phyloP scores from a whole-genome alignment of 2,888 invertebrate species.

The Microplitis deprimator region DNA sequence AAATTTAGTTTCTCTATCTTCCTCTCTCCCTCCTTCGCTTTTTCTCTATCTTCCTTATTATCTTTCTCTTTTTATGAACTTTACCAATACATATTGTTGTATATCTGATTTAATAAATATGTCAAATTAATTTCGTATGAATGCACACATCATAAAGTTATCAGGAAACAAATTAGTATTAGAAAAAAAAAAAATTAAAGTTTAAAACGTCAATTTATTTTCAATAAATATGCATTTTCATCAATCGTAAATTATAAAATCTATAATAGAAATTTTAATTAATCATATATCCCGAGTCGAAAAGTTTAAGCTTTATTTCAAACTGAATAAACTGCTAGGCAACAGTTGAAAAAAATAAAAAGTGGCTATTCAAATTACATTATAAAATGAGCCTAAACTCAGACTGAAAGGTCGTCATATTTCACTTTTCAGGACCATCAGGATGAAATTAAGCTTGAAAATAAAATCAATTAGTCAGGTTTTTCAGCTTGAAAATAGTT shows the following conservation, averaged over 20 bases:
- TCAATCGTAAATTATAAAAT: not conserved
- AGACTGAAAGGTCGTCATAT: too few species aligned
- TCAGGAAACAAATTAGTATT: constrained; percentile 8
- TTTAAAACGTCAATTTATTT: constrained; percentile 1
- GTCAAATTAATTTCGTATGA: constrained; percentile 22
- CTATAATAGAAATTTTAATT: too few species aligned
- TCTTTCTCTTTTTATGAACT: constrained; percentile 14
- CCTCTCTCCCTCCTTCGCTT: constrained; percentile 5
- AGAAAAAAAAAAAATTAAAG: not conserved
- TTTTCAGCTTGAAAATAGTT: too few species aligned
- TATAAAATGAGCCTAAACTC: too few species aligned
- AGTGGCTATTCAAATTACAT: too few species aligned
- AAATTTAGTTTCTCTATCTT: constrained; percentile 18
- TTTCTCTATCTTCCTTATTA: not conserved
- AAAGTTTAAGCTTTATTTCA: too few species aligned
- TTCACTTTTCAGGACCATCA: too few species aligned
- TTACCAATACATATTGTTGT: not conserved
- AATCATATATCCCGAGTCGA: too few species aligned
- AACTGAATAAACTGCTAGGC: too few species aligned
- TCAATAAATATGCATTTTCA: not conserved
- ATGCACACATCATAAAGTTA: constrained; percentile 11
- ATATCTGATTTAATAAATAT: constrained; percentile 10
- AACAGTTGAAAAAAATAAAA: too few species aligned
- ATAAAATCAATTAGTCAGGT: too few species aligned
- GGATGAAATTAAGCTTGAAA: too few species aligned